A percentile compares a stretch with the other conserved stretches of the same genome.
Conservation (phyloP, 2,113 vertebrate genomes). For the Syngnathoides biaculeatus region DNA sequence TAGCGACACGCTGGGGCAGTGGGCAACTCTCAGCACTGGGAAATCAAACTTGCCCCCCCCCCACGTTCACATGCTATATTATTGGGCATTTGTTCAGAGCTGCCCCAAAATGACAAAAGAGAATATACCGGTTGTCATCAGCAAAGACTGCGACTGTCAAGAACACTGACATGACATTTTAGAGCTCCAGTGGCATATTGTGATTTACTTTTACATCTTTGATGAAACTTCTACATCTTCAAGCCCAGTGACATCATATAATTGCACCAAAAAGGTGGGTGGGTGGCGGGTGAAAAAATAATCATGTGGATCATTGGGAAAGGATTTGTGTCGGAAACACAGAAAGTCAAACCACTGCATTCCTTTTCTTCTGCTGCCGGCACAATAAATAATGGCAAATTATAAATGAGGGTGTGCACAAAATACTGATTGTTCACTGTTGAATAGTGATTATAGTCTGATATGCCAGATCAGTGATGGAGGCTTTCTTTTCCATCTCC, state of each 20-base stretch:
- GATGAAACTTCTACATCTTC: constrained; percentile 40
- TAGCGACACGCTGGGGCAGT: neutral
- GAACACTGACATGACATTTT: neutral
- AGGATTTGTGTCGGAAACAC: constrained; percentile 11
- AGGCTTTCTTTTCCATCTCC: constrained; percentile 20
- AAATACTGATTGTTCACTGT: constrained; percentile 27
- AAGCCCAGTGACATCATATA: constrained; percentile 34
- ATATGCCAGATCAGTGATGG: constrained; percentile 43
- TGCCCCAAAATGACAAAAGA: neutral
- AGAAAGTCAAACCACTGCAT: neutral
- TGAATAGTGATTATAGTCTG: constrained; percentile 37
- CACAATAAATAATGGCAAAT: constrained; percentile 15
- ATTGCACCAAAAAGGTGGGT: neutral
- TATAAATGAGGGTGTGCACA: constrained; percentile 4
- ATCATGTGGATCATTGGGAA: constrained; percentile 9
- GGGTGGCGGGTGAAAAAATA: too few species aligned
- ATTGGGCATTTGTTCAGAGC: neutral
- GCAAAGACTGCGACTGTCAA: neutral
- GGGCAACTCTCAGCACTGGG: neutral
- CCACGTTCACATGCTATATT: neutral
- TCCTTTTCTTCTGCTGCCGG: constrained; percentile 7
- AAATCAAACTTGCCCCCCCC: neutral
- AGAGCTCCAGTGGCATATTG: too few species aligned
- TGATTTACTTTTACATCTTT: constrained; percentile 31
- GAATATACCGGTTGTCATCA: neutral